A percentile compares a stretch with the other conserved stretches of the same genome.
These are phyloP conservation scores for Andrena trimmerana DNA, from an alignment of 2,888 invertebrate genomes.

Conservation along the genomic window DNA sequence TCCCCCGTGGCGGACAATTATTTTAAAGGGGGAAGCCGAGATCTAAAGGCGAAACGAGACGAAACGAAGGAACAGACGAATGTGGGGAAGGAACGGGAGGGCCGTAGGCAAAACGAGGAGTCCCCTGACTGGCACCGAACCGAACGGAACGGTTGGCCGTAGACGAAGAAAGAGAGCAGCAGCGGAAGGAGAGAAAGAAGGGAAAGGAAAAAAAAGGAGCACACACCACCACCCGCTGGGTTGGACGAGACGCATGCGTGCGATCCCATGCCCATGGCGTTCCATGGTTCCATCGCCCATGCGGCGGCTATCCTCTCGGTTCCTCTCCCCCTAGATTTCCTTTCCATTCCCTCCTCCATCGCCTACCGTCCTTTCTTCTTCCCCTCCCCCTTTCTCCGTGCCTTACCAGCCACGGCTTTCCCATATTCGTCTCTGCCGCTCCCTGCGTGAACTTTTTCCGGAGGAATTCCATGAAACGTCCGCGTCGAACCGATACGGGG, in stretches of 20 bases:
- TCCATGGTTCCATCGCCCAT: constrained; percentile 66
- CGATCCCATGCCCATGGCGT: constrained; percentile 79
- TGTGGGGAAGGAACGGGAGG: constrained; percentile 39
- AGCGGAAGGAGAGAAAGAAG: constrained; percentile 56
- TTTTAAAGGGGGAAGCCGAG: constrained; percentile 77
- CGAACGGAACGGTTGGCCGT: constrained; percentile 45
- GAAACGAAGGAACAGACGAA: constrained; percentile 39
- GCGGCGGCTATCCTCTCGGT: constrained; percentile 39
- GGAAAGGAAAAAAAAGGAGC: constrained; percentile 22
- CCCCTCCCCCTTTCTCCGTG: neutral
- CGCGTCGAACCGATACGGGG: neutral
- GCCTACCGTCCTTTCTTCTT: constrained; percentile 26
- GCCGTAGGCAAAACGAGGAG: constrained; percentile 69
- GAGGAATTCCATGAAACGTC: constrained; percentile 15
- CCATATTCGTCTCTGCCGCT: too few relatives aligned
- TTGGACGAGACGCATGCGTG: constrained; percentile 40
- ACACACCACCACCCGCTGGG: neutral
- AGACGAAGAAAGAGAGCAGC: constrained; percentile 54
- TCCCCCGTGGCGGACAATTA: constrained; percentile 76
- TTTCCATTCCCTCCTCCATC: constrained; percentile 59
- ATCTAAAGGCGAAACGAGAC: constrained; percentile 75
- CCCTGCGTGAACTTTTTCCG: neutral
- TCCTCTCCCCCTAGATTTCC: constrained; percentile 55
- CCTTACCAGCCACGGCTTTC: constrained; percentile 1
- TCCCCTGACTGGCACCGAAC: constrained; percentile 75